Evolutionary conservation across 2,797 vertebrate genomes (phyloP).

Genomic region (Myotis myotis): DNA sequence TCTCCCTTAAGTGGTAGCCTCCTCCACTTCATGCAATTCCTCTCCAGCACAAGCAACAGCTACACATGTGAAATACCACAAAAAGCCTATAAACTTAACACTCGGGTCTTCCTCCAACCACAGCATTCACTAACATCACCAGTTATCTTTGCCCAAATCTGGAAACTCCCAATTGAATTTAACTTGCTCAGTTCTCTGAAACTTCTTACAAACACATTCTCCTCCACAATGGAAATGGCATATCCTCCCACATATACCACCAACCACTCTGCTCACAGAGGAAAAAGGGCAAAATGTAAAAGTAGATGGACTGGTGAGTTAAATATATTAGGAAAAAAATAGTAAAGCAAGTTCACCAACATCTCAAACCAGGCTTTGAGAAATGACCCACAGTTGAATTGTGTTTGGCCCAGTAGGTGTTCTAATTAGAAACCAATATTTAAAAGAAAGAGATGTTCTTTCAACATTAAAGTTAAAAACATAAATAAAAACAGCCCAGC

Average conservation of each 20-base stretch:
- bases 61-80: neutral
- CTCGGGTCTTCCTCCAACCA: neutral
- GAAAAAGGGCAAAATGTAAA: neutral
- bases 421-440: neutral
- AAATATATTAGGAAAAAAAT: neutral
- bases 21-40: neutral
- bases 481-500: too few species aligned
- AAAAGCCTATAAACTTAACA: neutral
- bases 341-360: neutral
- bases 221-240: neutral
- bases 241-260: neutral
- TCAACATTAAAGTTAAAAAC: too few species aligned
- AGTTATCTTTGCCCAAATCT: neutral
- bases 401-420: neutral
- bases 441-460: neutral
- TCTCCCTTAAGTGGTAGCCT: neutral
- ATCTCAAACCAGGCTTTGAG: neutral
- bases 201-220: neutral
- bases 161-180: neutral
- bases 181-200: neutral
- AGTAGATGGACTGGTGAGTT: neutral
- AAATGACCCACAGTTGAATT: neutral
- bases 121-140: neutral
- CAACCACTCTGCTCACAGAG: neutral
- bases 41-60: neutral